Evolutionary conservation across 1,140 invertebrate genomes (phyloP).

Genomic region (Melanaphis sacchari): DNA sequence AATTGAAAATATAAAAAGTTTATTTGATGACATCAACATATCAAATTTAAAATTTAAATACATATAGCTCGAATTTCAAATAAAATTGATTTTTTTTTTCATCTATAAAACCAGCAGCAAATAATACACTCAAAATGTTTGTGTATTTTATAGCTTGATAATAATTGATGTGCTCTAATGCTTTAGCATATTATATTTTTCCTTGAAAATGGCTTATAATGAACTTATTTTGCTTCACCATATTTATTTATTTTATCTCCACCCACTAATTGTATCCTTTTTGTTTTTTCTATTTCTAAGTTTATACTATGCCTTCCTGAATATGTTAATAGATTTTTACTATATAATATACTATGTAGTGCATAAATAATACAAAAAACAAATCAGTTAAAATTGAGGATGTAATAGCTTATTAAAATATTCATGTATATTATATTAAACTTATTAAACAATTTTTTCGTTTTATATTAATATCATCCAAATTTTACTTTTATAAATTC

Average conservation of each 20-base stretch:
- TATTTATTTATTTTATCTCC: not conserved
- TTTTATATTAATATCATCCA: not conserved
- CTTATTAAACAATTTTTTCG: not conserved
- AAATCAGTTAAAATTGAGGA: not conserved
- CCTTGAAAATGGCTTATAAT: too few relatives aligned
- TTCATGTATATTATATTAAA: not conserved
- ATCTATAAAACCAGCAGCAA: not conserved
- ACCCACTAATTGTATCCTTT: not conserved
- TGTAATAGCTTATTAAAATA: not conserved
- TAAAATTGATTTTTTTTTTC: not conserved
- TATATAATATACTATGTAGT: not conserved
- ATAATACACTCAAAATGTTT: too few relatives aligned
- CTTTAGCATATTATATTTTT: too few relatives aligned
- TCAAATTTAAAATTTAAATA: conserved; percentile 2
- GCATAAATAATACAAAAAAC: not conserved
- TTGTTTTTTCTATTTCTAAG: not conserved
- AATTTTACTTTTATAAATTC: not conserved
- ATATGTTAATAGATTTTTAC: not conserved
- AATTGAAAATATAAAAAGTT: not conserved
- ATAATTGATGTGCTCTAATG: too few relatives aligned
- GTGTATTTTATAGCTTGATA: too few relatives aligned
- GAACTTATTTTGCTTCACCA: too few relatives aligned
- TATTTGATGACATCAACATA: not conserved
- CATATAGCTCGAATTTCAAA: not conserved
- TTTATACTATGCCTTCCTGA: not conserved